Evolutionary conservation across 2,113 vertebrate genomes (phyloP).

Genomic region (Sphaerodactylus townsendi): DNA sequence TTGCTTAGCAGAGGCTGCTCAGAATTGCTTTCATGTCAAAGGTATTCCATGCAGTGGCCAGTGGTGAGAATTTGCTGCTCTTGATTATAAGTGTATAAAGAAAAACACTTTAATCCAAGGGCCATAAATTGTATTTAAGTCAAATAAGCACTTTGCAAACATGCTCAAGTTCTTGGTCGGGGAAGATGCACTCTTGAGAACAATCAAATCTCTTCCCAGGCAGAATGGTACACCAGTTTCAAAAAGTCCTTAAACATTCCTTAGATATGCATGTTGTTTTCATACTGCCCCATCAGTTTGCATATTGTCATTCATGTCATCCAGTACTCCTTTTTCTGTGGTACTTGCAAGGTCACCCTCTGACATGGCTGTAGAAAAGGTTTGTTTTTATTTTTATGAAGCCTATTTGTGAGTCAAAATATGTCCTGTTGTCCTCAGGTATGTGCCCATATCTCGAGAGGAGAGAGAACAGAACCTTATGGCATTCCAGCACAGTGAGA

Average conservation of each 20-base stretch:
- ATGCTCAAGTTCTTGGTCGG: slow-evolving; percentile 8
- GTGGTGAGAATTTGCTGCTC: background rate
- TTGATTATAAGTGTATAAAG: background rate
- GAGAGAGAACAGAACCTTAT: slow-evolving; percentile 89
- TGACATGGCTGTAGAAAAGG: slow-evolving; percentile 27
- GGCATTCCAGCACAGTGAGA: slow-evolving; percentile 87
- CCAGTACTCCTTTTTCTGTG: slow-evolving; percentile 37
- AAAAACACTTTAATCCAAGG: background rate
- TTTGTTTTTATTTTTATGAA: slow-evolving; percentile 8
- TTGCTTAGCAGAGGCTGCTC: background rate
- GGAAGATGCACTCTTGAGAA: background rate
- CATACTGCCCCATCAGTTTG: slow-evolving; percentile 15
- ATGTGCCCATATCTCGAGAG: slow-evolving; percentile 87
- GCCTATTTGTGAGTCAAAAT: slow-evolving; percentile 28
- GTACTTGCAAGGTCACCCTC: slow-evolving; percentile 42
- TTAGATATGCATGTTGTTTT: background rate
- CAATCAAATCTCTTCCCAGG: background rate
- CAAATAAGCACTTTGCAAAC: background rate
- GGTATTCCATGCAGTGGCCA: background rate
- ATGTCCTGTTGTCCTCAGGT: slow-evolving; percentile 73
- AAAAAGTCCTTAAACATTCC: slow-evolving; percentile 17
- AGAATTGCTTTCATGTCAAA: background rate
- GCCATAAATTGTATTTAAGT: background rate
- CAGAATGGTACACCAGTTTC: background rate
- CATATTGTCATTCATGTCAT: slow-evolving; percentile 46